A percentile compares a stretch with the other conserved stretches of the same genome.
Evolutionary conservation across 2,113 vertebrate genomes (phyloP).

Genomic region (Eira barbara): DNA sequence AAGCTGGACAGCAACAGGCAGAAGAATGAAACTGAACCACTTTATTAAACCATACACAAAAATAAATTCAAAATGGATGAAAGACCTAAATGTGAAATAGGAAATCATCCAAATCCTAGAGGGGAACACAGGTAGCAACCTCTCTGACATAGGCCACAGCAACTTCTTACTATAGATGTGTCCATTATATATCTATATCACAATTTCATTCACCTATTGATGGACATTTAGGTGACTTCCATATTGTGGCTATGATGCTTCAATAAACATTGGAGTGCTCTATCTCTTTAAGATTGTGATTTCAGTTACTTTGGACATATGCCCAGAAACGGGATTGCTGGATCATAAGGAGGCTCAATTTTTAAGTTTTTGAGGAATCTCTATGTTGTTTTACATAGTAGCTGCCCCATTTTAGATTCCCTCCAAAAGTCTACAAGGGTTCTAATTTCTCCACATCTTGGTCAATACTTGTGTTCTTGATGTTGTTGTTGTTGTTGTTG

Average conservation of each 20-base stretch:
- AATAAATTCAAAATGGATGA: neutral
- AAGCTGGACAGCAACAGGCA: neutral
- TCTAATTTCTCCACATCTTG: neutral
- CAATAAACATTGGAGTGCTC: neutral
- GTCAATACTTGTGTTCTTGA: neutral
- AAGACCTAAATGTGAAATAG: neutral
- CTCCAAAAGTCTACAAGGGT: neutral
- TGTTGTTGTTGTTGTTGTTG: too few relatives aligned
- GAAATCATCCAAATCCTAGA: neutral
- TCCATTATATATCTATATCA: neutral
- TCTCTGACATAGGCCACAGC: neutral
- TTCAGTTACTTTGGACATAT: neutral
- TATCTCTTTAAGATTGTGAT: neutral
- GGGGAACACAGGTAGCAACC: neutral
- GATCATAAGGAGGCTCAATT: neutral
- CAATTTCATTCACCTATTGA: neutral
- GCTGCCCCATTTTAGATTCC: neutral
- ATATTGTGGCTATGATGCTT: neutral
- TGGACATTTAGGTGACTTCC: neutral
- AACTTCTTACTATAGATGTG: neutral
- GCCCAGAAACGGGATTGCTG: neutral
- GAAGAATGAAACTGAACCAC: neutral
- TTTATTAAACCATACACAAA: neutral
- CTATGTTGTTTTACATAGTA: neutral
- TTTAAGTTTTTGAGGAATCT: neutral